Evolutionary conservation across 2,888 invertebrate species (phyloP).

Genomic region (Sphaerophoria rueppellii): DNA sequence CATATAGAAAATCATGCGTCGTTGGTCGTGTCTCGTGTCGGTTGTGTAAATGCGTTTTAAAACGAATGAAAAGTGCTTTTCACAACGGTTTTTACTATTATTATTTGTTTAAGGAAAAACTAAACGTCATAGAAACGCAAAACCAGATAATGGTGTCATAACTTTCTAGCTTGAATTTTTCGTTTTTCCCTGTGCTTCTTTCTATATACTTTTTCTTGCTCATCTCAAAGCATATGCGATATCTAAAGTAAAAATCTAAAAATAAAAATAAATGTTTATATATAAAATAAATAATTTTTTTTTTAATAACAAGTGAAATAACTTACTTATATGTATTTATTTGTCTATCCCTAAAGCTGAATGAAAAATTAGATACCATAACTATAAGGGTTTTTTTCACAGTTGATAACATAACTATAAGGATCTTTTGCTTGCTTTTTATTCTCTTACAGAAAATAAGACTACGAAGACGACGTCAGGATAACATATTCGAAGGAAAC

Average conservation of each 20-base stretch:
- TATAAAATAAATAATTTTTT: no score
- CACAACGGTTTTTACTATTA: constrained; percentile 41
- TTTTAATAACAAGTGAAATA: background rate
- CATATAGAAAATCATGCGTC: no score
- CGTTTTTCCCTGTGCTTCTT: background rate
- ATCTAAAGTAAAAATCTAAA: background rate
- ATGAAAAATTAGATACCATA: constrained; percentile 66
- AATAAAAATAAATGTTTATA: no score
- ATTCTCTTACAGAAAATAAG: constrained; percentile 54
- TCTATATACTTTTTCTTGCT: background rate
- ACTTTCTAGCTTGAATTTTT: constrained; percentile 41
- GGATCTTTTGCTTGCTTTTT: constrained; percentile 22
- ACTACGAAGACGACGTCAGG: constrained; percentile 55
- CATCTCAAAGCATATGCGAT: background rate
- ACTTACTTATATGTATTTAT: constrained; percentile 41
- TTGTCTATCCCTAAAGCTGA: constrained; percentile 60
- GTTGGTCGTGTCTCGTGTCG: constrained; percentile 9
- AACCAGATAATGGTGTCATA: constrained; percentile 62
- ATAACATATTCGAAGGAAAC: constrained; percentile 52
- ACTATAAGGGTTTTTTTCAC: constrained; percentile 27
- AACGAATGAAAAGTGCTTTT: constrained; percentile 43
- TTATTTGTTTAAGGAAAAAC: constrained; percentile 53
- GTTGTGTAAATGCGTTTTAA: constrained; percentile 42
- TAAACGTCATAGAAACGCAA: constrained; percentile 13
- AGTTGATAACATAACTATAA: constrained; percentile 53